Conservation (phyloP, 2,113 vertebrate species). For the Oxyura jamaicensis region DNA sequence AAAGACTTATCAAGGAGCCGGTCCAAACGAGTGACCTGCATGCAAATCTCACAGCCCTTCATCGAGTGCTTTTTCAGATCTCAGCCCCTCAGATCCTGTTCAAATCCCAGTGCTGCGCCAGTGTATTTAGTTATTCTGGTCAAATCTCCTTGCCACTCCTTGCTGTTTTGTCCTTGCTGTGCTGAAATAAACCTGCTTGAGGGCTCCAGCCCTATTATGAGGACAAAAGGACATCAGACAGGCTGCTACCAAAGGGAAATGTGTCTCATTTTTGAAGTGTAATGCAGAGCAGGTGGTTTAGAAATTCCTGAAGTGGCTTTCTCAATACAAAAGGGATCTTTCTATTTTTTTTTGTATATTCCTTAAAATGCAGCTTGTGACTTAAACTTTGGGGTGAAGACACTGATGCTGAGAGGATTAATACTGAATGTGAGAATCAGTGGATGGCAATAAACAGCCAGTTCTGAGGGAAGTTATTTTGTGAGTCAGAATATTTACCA, state of each 20-base stretch:
- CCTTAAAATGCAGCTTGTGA: neutral
- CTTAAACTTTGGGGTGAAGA: neutral
- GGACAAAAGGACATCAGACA: conserved; percentile 45
- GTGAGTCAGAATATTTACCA: conserved; percentile 24
- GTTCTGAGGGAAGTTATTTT: neutral
- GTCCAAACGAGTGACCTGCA: neutral
- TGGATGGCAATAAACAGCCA: neutral
- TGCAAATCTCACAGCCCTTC: conserved; percentile 6
- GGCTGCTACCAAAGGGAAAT: neutral
- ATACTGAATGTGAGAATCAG: neutral
- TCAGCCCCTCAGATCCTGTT: neutral
- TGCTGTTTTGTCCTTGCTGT: conserved; percentile 37
- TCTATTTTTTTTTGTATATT: neutral
- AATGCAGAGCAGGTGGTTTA: neutral
- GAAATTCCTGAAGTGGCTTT: neutral
- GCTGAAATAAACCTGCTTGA: conserved; percentile 45
- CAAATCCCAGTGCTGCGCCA: neutral
- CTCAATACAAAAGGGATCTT: neutral
- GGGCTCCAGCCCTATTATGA: neutral
- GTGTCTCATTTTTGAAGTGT: neutral
- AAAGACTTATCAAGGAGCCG: neutral
- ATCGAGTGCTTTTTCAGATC: neutral
- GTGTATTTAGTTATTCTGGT: conserved; percentile 39
- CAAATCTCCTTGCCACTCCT: conserved; percentile 15
- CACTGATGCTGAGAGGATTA: neutral